Conservation (phyloP, 2,113 vertebrate species). For the mouse (Mus musculus) region DNA sequence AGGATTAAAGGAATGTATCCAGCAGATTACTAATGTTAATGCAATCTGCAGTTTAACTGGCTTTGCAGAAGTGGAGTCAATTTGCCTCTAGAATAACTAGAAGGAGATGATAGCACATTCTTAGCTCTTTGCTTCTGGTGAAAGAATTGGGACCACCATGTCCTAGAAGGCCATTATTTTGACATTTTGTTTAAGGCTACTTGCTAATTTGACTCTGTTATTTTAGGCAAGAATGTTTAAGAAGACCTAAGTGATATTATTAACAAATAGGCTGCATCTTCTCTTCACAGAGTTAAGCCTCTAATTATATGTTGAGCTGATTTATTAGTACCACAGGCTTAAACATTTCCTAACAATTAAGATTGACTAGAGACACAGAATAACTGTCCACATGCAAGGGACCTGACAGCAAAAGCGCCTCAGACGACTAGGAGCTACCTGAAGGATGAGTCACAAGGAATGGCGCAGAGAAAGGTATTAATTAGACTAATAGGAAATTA, state of each 20-base stretch:
- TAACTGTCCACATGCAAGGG: constrained; percentile 73
- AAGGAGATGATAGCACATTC: constrained; percentile 33
- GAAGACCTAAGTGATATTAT: constrained; percentile 79
- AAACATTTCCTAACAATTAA: constrained; percentile 82
- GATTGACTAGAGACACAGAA: constrained; percentile 67
- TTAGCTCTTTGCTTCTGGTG: constrained; percentile 24
- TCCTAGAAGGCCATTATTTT: constrained; percentile 70
- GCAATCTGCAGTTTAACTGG: constrained; percentile 40
- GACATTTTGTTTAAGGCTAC: constrained; percentile 75
- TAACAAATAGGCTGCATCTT: constrained; percentile 81
- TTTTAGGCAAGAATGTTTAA: constrained; percentile 74
- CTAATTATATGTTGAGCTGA: constrained; percentile 79
- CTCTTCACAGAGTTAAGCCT: constrained; percentile 77
- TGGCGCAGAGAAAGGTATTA: constrained; percentile 77
- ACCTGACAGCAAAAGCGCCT: constrained; percentile 50
- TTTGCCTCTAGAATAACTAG: constrained; percentile 36
- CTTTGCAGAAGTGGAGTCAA: constrained; percentile 24
- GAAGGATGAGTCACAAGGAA: constrained; percentile 78
- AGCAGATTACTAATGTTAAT: not conserved
- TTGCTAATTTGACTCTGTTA: constrained; percentile 75
- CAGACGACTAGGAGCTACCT: constrained; percentile 64
- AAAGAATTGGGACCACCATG: constrained; percentile 39
- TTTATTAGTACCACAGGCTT: constrained; percentile 81
- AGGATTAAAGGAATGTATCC: constrained; percentile 24
- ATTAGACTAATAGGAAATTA: constrained; percentile 82